phyloP scores from a whole-genome alignment of 2,888 invertebrate genomes.

The Sinohyriopsis cumingii region DNA sequence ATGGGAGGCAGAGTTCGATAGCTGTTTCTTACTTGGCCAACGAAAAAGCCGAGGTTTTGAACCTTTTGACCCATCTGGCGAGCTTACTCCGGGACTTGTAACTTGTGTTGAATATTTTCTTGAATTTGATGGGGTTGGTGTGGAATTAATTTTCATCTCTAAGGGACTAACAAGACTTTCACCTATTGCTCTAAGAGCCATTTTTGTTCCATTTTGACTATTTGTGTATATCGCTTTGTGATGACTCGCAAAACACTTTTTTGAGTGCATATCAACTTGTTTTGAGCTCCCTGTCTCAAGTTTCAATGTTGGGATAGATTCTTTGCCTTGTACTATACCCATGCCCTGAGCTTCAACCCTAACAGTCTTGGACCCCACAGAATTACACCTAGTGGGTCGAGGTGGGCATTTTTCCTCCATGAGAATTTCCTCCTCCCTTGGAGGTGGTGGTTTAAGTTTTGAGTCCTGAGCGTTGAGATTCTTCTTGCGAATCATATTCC shows the following conservation, averaged over 20 bases:
- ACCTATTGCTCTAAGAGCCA: constrained; percentile 66
- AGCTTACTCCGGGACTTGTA: constrained; percentile 8
- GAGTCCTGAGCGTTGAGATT: constrained; percentile 46
- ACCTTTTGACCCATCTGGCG: constrained; percentile 14
- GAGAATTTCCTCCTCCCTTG: constrained; percentile 50
- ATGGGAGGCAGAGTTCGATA: constrained; percentile 58
- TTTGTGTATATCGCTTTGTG: constrained; percentile 7
- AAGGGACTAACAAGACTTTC: constrained; percentile 68
- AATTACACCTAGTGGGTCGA: constrained; percentile 23
- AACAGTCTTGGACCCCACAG: constrained; percentile 19
- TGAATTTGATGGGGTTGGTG: constrained; percentile 32
- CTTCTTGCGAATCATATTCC: constrained; percentile 74
- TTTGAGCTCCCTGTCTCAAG: constrained; percentile 16
- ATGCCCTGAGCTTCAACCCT: not conserved
- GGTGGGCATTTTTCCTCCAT: constrained; percentile 59
- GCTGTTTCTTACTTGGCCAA: constrained; percentile 70
- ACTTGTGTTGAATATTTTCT: constrained; percentile 1
- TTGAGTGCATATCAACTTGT: constrained; percentile 17
- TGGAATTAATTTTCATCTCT: constrained; percentile 52
- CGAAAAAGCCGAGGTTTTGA: constrained; percentile 61
- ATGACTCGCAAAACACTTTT: constrained; percentile 15
- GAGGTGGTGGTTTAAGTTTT: constrained; percentile 58
- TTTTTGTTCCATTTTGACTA: constrained; percentile 32
- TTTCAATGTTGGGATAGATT: constrained; percentile 4
- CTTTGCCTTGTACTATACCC: not conserved